Conservation (phyloP, 2,797 vertebrate genomes). For the Rousettus madagascariensis region DNA sequence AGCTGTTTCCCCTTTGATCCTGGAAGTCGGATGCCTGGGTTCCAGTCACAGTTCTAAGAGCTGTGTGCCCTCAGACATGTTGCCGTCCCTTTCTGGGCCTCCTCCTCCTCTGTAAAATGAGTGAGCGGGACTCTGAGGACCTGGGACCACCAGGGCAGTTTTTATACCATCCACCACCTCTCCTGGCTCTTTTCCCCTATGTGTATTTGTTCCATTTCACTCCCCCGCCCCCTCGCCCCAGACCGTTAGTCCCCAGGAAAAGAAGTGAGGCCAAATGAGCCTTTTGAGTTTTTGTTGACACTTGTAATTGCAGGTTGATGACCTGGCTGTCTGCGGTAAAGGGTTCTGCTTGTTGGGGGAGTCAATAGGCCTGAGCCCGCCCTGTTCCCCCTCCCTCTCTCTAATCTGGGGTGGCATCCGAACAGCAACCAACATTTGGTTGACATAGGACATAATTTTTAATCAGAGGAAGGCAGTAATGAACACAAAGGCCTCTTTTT, state of each 20-base stretch:
- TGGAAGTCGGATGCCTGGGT: neutral
- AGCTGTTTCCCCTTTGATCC: neutral
- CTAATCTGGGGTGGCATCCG: conserved; percentile 13
- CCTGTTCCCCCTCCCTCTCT: neutral
- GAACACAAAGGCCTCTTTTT: conserved; percentile 41
- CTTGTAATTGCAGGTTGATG: neutral
- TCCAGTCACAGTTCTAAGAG: neutral
- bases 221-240: no score
- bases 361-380: neutral
- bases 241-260: neutral
- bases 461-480: neutral
- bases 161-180: neutral
- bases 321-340: neutral
- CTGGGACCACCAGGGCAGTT: neutral
- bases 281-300: conserved; percentile 35
- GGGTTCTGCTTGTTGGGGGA: neutral
- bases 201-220: neutral
- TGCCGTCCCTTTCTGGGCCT: neutral
- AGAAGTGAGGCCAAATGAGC: neutral
- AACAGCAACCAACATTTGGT: conserved; percentile 18
- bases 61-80: neutral
- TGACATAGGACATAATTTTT: conserved; percentile 54
- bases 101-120: neutral
- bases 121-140: neutral
- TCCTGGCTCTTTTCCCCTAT: neutral